A percentile compares a stretch with the other conserved stretches of the same genome.
Evolutionary conservation across 2,888 invertebrate species (phyloP).

Genomic region (Elaeidobius kamerunicus): DNA sequence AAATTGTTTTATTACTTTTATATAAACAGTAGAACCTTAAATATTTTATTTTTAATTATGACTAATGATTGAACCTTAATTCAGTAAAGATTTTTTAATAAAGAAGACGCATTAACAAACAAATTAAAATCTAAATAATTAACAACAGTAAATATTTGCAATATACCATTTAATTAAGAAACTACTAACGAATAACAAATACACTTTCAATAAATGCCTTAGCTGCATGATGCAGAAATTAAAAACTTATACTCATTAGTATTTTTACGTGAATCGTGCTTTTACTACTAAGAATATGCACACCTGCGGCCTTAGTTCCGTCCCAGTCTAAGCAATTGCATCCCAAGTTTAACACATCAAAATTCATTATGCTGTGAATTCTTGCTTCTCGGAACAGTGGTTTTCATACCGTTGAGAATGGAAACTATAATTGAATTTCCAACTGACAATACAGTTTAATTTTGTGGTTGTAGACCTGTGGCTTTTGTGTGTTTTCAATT

Average conservation of each 20-base stretch:
- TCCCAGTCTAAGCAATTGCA: slow-evolving; percentile 8
- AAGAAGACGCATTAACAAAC: too few relatives aligned
- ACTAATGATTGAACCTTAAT: too few relatives aligned
- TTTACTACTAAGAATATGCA: slow-evolving; percentile 10
- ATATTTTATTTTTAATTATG: too few relatives aligned
- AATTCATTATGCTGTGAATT: not conserved
- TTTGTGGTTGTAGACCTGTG: slow-evolving; percentile 1
- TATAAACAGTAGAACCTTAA: too few relatives aligned
- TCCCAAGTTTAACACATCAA: too few relatives aligned
- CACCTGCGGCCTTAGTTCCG: slow-evolving; percentile 16
- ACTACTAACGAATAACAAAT: too few relatives aligned
- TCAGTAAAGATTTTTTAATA: too few relatives aligned
- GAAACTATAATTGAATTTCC: slow-evolving; percentile 19
- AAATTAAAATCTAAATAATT: too few relatives aligned
- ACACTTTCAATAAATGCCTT: too few relatives aligned
- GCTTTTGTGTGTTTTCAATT: slow-evolving; percentile 17
- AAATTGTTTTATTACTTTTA: too few relatives aligned
- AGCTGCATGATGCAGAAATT: slow-evolving; percentile 11
- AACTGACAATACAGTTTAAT: slow-evolving; percentile 18
- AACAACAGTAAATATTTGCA: too few relatives aligned
- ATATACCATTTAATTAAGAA: too few relatives aligned
- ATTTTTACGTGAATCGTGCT: not conserved
- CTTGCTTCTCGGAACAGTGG: slow-evolving; percentile 10
- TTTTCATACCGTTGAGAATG: slow-evolving; percentile 19
- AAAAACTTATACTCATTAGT: slow-evolving; percentile 9